These are phyloP conservation scores for Eudasyphora cyanicolor DNA, from an alignment of 2,888 invertebrate species.

Conservation along the genomic window DNA sequence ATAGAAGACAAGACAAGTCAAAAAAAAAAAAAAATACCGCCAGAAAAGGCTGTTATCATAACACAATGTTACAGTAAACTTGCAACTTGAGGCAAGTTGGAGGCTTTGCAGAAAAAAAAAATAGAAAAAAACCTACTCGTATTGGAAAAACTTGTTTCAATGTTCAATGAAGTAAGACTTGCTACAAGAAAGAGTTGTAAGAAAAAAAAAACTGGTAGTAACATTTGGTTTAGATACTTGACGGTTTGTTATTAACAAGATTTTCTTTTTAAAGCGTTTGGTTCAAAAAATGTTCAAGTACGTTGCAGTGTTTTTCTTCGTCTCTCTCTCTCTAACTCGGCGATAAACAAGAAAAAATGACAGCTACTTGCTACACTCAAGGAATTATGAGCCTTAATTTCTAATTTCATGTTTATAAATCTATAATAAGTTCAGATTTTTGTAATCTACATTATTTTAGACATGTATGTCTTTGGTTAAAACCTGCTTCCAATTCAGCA, in stretches of 20 bases:
- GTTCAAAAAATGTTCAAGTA: background rate
- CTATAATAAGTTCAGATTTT: no score
- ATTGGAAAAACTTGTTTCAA: constrained; percentile 24
- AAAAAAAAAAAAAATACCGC: background rate
- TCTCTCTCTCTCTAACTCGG: no score
- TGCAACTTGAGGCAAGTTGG: constrained; percentile 41
- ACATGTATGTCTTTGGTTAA: no score
- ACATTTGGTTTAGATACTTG: background rate
- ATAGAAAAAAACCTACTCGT: no score
- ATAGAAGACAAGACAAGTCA: background rate
- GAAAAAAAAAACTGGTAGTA: constrained; percentile 9
- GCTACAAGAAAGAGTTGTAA: background rate
- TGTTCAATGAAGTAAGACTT: constrained; percentile 25
- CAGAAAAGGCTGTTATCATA: constrained; percentile 1
- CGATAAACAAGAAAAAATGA: constrained; percentile 4
- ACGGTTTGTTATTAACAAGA: constrained; percentile 19
- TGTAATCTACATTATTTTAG: no score
- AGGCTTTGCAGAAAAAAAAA: background rate
- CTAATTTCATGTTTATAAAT: no score
- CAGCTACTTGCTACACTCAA: constrained; percentile 19
- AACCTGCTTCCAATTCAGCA: no score
- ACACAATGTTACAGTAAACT: constrained; percentile 32
- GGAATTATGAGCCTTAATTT: no score
- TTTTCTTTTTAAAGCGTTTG: constrained; percentile 32
- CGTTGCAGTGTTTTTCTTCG: background rate